A percentile compares a stretch with the other conserved stretches of the same genome.
phyloP scores from a whole-genome alignment of 2,113 vertebrate genomes.

The Anolis carolinensis region DNA sequence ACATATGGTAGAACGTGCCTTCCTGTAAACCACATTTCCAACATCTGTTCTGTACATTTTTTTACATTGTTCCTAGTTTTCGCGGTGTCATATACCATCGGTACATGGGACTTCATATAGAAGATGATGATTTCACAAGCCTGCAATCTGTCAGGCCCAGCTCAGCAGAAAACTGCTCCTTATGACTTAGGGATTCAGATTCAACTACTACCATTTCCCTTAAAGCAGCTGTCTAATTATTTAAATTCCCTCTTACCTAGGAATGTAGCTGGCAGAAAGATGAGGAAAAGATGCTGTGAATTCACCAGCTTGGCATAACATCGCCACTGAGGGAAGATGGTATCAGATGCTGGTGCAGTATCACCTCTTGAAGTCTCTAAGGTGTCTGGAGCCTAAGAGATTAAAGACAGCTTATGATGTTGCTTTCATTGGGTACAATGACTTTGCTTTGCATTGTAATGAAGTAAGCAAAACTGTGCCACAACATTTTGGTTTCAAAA shows the following conservation, averaged over 20 bases:
- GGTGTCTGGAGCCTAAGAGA: constrained; percentile 81
- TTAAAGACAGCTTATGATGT: neutral
- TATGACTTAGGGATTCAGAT: neutral
- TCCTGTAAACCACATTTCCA: too few relatives aligned
- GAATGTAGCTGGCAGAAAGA: constrained; percentile 90
- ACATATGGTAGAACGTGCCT: too few relatives aligned
- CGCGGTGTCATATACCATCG: too few relatives aligned
- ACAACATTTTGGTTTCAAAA: neutral
- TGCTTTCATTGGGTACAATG: neutral
- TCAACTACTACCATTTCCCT: neutral
- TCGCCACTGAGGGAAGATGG: constrained; percentile 84
- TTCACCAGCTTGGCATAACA: constrained; percentile 90
- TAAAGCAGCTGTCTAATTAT: neutral
- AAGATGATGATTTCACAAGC: neutral
- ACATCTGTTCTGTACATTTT: too few relatives aligned
- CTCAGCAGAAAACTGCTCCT: too few relatives aligned
- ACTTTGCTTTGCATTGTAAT: neutral
- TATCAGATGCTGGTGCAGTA: constrained; percentile 44
- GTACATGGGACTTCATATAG: too few relatives aligned
- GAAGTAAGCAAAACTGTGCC: neutral
- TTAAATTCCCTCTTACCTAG: constrained; percentile 75
- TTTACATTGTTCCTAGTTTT: too few relatives aligned
- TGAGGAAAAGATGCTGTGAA: constrained; percentile 90
- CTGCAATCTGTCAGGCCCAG: neutral
- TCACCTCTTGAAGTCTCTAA: constrained; percentile 82